phyloP scores from a whole-genome alignment of 1,140 invertebrate species.

The Centruroides vittatus region DNA sequence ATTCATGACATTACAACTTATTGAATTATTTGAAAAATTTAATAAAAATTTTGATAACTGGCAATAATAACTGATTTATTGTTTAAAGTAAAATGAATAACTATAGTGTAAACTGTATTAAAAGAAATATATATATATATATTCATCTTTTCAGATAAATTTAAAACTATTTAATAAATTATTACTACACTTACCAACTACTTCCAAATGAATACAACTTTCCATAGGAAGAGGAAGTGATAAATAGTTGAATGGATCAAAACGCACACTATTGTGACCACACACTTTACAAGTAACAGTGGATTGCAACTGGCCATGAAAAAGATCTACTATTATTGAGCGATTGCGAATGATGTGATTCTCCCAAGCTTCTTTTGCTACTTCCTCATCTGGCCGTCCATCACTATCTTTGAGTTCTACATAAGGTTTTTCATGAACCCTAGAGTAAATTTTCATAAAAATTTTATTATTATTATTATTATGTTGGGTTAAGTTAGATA shows the following conservation, averaged over 20 bases:
- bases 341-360: conserved; percentile 61
- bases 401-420: conserved; percentile 59
- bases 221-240: conserved; percentile 73
- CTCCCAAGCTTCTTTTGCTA: conserved; percentile 66
- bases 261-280: conserved; percentile 61
- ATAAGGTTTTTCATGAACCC: conserved; percentile 47
- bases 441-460: conserved; percentile 3
- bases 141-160: too few relatives aligned
- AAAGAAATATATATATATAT: too few relatives aligned
- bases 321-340: conserved; percentile 75
- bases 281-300: conserved; percentile 64
- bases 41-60: too few relatives aligned
- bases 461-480: too few relatives aligned
- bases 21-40: too few relatives aligned
- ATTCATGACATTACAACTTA: too few relatives aligned
- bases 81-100: too few relatives aligned
- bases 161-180: too few relatives aligned
- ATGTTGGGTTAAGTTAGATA: too few relatives aligned
- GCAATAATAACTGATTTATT: too few relatives aligned
- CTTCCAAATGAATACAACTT: conserved; percentile 53
- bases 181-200: conserved; percentile 40
- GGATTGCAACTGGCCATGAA: conserved; percentile 80
- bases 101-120: too few relatives aligned
- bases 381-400: conserved; percentile 55
- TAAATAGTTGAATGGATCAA: conserved; percentile 77